Evolutionary conservation across 2,113 vertebrate genomes (phyloP).

Genomic region (Xiphorhynchus elegans): DNA sequence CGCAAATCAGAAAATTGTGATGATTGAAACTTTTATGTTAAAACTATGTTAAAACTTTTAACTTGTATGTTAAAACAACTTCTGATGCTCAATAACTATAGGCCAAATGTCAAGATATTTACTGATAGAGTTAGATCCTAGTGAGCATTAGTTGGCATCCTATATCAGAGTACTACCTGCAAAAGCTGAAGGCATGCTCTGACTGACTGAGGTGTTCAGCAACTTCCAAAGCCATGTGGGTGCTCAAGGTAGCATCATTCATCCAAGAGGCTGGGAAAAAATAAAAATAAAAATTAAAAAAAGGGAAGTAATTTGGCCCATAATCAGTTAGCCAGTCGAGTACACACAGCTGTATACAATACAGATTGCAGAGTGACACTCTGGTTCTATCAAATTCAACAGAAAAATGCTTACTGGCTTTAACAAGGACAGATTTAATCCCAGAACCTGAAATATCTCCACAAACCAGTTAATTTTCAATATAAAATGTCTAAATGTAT

Average conservation of each 20-base stretch:
- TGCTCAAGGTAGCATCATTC: background rate
- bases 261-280: background rate
- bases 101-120: background rate
- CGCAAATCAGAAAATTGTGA: background rate
- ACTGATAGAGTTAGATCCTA: background rate
- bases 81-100: background rate
- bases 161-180: background rate
- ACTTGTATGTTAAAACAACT: background rate
- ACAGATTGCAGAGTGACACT: background rate
- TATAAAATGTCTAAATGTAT: slow-evolving; percentile 54
- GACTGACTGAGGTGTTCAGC: background rate
- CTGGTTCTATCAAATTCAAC: background rate
- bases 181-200: background rate
- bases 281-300: background rate
- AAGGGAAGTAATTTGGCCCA: background rate
- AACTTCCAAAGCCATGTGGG: background rate
- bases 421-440: background rate
- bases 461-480: slow-evolving; percentile 32
- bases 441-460: background rate
- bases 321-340: background rate
- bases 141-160: background rate
- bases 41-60: background rate
- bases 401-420: slow-evolving; percentile 24
- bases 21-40: background rate
- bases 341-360: background rate